These are phyloP conservation scores for Acrobeloides nanus DNA, from an alignment of 2,888 invertebrate species.

Conservation along the genomic window DNA sequence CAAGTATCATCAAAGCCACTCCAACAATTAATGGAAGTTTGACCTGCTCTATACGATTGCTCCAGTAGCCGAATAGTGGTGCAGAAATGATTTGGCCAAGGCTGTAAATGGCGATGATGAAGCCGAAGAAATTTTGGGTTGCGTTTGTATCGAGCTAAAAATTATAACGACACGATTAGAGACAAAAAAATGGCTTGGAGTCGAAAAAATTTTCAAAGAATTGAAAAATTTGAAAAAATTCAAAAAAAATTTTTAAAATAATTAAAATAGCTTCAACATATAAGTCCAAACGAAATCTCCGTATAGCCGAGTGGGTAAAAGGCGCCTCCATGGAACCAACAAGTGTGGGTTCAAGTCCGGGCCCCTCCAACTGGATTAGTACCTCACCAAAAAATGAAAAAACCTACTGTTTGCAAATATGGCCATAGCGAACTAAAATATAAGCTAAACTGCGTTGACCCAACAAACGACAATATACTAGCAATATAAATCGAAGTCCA, in stretches of 20 bases:
- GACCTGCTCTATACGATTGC: constrained; percentile 24
- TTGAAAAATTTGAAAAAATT: not conserved
- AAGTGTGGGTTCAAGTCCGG: no score
- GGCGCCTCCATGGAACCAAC: no score
- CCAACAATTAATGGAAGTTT: constrained; percentile 21
- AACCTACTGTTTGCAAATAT: constrained; percentile 13
- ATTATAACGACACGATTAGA: not conserved
- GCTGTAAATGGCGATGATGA: constrained; percentile 28
- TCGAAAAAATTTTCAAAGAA: not conserved
- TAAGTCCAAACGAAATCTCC: no score
- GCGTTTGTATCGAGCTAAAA: constrained; percentile 14
- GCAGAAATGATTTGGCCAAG: constrained; percentile 30
- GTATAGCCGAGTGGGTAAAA: no score
- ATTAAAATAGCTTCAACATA: no score
- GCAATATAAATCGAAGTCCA: constrained; percentile 20
- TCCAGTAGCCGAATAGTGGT: constrained; percentile 28
- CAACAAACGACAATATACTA: constrained; percentile 16
- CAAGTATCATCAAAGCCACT: constrained; percentile 42
- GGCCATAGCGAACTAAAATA: constrained; percentile 20
- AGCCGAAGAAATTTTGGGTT: constrained; percentile 29
- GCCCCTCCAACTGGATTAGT: no score
- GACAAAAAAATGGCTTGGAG: not conserved
- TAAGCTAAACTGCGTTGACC: constrained; percentile 14
- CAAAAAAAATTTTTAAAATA: not conserved
- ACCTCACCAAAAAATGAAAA: no score